phyloP scores from a whole-genome alignment of 1,140 invertebrate species.

The Drosophila obscura region DNA sequence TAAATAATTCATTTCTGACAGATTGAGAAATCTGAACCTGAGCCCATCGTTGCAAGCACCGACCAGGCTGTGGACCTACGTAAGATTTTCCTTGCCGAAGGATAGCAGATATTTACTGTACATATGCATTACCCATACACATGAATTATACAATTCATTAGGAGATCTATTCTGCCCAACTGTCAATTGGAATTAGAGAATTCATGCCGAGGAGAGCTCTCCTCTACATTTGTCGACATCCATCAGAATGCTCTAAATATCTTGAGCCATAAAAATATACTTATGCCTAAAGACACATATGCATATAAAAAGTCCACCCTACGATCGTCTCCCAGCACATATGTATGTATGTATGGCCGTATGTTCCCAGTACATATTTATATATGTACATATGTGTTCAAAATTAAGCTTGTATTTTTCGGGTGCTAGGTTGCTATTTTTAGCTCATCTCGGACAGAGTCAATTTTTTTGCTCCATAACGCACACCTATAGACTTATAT shows the following conservation, averaged over 20 bases:
- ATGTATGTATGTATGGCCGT: conserved; percentile 12
- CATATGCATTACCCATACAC: neutral
- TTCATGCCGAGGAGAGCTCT: conserved; percentile 5
- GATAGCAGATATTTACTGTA: no score
- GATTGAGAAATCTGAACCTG: no score
- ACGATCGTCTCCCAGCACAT: conserved; percentile 30
- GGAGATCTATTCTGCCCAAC: neutral
- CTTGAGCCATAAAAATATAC: conserved; percentile 35
- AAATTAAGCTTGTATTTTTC: conserved; percentile 59
- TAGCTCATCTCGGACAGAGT: conserved; percentile 61
- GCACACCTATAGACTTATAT: conserved; percentile 16
- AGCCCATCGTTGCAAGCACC: no score
- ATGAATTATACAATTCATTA: conserved; percentile 28
- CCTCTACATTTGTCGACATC: conserved; percentile 36
- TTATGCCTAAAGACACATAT: conserved; percentile 32
- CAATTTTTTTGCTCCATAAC: conserved; percentile 60
- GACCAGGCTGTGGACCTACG: no score
- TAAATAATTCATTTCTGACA: no score
- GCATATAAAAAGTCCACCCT: conserved; percentile 9
- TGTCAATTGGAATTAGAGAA: conserved; percentile 37
- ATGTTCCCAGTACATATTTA: conserved; percentile 43
- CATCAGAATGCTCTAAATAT: conserved; percentile 46
- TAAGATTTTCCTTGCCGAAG: no score
- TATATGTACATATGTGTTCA: conserved; percentile 38
- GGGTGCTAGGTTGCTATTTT: conserved; percentile 73